Conservation (phyloP, 1,140 invertebrate species). For the Leptinotarsa texana region DNA sequence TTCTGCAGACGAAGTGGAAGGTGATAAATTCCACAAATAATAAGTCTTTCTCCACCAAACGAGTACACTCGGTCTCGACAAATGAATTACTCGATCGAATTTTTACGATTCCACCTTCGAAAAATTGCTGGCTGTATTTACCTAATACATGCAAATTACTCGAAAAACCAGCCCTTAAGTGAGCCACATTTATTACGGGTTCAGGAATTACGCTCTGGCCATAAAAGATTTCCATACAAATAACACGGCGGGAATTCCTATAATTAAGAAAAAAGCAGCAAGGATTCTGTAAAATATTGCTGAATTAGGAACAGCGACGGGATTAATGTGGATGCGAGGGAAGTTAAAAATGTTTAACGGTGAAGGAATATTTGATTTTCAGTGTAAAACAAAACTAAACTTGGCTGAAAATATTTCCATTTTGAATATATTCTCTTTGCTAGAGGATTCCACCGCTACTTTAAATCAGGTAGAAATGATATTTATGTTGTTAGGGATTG, state of each 20-base stretch:
- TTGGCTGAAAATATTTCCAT: too few relatives aligned
- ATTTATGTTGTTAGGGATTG: too few relatives aligned
- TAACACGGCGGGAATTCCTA: background rate
- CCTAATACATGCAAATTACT: slow-evolving; percentile 5
- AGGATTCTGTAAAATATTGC: background rate
- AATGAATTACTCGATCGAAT: background rate
- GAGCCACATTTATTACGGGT: slow-evolving; percentile 5
- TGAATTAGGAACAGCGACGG: background rate
- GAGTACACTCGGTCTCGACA: background rate
- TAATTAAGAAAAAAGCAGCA: background rate
- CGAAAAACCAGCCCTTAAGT: background rate
- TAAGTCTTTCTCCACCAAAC: too few relatives aligned
- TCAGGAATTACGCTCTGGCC: background rate
- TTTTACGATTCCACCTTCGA: background rate
- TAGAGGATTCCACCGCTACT: too few relatives aligned
- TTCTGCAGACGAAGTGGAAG: too few relatives aligned
- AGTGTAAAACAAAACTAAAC: too few relatives aligned
- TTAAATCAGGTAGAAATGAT: too few relatives aligned
- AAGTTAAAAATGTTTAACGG: background rate
- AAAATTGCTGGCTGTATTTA: background rate
- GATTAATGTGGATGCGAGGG: background rate
- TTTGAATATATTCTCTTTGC: too few relatives aligned
- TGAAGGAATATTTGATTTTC: too few relatives aligned
- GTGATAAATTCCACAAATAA: too few relatives aligned
- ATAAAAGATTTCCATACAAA: slow-evolving; percentile 1